Conservation (phyloP, 2,888 invertebrate species). For the Euclidia mi region DNA sequence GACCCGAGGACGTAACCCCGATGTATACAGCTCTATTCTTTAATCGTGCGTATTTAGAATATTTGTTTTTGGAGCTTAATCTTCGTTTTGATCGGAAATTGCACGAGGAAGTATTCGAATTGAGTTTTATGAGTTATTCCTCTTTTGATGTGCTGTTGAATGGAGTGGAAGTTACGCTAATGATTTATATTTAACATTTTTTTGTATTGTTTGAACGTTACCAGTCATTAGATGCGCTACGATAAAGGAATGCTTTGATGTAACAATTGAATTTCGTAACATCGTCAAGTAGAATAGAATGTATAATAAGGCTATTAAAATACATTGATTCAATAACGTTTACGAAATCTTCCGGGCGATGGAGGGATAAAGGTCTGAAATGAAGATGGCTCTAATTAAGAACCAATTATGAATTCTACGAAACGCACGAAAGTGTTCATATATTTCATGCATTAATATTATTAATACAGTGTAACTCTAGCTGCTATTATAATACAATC, state of each 20-base stretch:
- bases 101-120: slow-evolving; percentile 22
- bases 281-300: background rate
- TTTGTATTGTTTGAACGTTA: slow-evolving; percentile 29
- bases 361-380: too few relatives aligned
- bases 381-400: too few relatives aligned
- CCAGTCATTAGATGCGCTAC: background rate
- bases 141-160: slow-evolving; percentile 33
- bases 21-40: slow-evolving; percentile 27
- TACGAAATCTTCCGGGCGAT: background rate
- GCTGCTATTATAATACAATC: too few relatives aligned
- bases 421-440: too few relatives aligned
- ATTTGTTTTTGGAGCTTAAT: slow-evolving; percentile 29
- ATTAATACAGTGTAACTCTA: too few relatives aligned
- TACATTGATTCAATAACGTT: background rate
- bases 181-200: slow-evolving; percentile 38
- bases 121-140: slow-evolving; percentile 30
- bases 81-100: slow-evolving; percentile 19
- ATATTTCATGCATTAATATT: too few relatives aligned
- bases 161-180: slow-evolving; percentile 30
- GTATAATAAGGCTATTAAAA: slow-evolving; percentile 8
- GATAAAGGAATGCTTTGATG: slow-evolving; percentile 12
- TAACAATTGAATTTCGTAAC: background rate
- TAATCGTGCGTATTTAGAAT: slow-evolving; percentile 39
- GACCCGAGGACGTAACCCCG: slow-evolving; percentile 44
- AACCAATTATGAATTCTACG: too few relatives aligned